Base-by-base conservation (phyloP, 2,888 invertebrate species). In the Amphipoea lucens region DNA sequence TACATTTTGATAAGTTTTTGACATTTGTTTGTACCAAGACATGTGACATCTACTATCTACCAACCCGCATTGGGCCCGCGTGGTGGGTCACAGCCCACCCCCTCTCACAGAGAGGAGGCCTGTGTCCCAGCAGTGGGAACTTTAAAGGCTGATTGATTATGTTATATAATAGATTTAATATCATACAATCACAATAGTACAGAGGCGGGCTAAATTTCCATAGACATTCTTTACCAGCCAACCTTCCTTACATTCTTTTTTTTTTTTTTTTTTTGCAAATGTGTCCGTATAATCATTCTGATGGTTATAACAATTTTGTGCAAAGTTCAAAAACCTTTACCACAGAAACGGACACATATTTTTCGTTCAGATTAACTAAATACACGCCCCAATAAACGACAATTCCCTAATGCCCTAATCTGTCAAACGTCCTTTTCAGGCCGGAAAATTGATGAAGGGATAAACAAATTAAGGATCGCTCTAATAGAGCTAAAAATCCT, bases 401-500 rank as follows among this genome's bases (percentile, higher is more conserved):
- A n/a, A 70, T 57, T 42, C n/a, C 36, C n/a, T 23, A n/a, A 67
- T 66, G 51, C 42, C 23, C 63, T 67, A 60, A 84, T 86, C 67
- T 86, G 73, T 76, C 63, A 82, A 82, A 74, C 51, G 45, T n/a
- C 71, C 82, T n/a, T 82, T 54, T 67, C 45, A 60, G 45, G 23
- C 17, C 48, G 3, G n/a, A 51, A 72, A 73, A 78, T 77, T 75
- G 14, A 83, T 72, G 54, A 83, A 62, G 23, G 74, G 68, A 74
- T 72, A 62, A 83, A 86, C 40, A 83, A 51, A 74, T 84, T 83
- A 83, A 83, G 82, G 70, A 62, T 17, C 14, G 14, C 66, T 12
- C 17, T 60, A 66, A 57, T 45, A 69, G 60, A 20, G 7, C 3
- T 36, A 14, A 78, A 76, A 77, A 60, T 84, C 51, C 66, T 70